Evolutionary conservation across 2,888 invertebrate species (phyloP).

Genomic region (Ptychoptera contaminata): DNA sequence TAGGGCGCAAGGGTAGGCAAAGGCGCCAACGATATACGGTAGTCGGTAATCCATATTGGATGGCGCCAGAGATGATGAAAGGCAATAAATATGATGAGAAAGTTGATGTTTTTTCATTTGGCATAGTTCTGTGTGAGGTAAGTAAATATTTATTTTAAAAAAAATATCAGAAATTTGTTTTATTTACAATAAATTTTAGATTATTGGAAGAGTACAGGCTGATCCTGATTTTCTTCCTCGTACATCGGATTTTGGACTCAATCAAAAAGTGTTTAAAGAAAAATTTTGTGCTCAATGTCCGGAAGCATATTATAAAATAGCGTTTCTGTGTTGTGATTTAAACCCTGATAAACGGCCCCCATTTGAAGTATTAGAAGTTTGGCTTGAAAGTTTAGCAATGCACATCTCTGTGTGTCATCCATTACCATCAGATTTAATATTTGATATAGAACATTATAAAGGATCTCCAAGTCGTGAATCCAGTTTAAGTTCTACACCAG

Average conservation of each 20-base stretch:
- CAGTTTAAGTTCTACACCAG: conserved; percentile 26
- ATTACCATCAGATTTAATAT: conserved; percentile 48
- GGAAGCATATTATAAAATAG: conserved; percentile 72
- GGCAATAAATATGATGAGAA: conserved; percentile 92
- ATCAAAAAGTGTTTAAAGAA: conserved; percentile 69
- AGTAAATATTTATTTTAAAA: conserved; percentile 6
- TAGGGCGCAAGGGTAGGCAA: conserved; percentile 42
- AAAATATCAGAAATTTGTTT: not conserved
- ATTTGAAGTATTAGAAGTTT: conserved; percentile 78
- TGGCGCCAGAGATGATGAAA: conserved; percentile 98
- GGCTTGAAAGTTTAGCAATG: conserved; percentile 67
- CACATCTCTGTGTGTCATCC: conserved; percentile 48
- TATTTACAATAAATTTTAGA: conserved; percentile 34
- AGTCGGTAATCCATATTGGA: conserved; percentile 96
- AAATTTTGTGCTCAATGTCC: conserved; percentile 74
- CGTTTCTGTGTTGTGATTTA: conserved; percentile 79
- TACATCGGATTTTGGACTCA: conserved; percentile 81
- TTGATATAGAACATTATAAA: conserved; percentile 58
- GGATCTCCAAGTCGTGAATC: conserved; percentile 29
- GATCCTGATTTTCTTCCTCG: conserved; percentile 89
- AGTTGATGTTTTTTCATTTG: conserved; percentile 91
- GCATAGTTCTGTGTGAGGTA: conserved; percentile 88
- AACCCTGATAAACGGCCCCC: conserved; percentile 82
- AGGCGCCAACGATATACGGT: conserved; percentile 84
- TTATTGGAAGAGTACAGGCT: conserved; percentile 86